Evolutionary conservation across 2,888 invertebrate genomes (phyloP).

Genomic region (Gortyna flavago): DNA sequence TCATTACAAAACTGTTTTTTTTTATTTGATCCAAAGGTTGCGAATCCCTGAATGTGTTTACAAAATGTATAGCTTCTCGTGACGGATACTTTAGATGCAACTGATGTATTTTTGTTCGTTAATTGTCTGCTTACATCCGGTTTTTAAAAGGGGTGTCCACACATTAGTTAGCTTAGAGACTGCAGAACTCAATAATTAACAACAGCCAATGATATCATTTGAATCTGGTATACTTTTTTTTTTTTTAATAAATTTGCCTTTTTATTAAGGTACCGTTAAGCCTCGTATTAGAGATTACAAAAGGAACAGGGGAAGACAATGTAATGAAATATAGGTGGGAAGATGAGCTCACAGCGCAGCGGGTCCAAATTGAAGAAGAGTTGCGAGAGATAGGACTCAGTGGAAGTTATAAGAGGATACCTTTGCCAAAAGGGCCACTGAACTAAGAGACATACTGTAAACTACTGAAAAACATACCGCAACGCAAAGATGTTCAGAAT

Average conservation of each 20-base stretch:
- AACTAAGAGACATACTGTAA: too few species aligned
- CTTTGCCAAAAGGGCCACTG: too few species aligned
- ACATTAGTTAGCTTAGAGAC: background rate
- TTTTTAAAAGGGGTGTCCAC: background rate
- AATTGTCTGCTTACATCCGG: background rate
- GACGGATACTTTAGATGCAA: conserved; percentile 1
- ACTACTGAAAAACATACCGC: too few species aligned
- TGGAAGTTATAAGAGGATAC: background rate
- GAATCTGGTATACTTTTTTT: background rate
- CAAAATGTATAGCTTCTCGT: too few species aligned
- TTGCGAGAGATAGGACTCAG: background rate
- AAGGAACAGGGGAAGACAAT: too few species aligned
- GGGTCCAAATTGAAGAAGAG: too few species aligned
- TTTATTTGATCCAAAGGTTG: too few species aligned
- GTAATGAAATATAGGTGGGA: too few species aligned
- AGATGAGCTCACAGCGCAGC: too few species aligned
- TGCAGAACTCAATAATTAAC: background rate
- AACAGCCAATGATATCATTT: background rate
- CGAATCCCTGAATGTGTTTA: too few species aligned
- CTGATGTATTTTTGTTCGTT: background rate
- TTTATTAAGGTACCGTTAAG: background rate
- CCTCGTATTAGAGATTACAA: background rate
- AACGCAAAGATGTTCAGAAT: too few species aligned
- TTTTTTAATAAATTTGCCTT: background rate
- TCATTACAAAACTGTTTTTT: too few species aligned